These are phyloP conservation scores for Dorcus hopei DNA, from an alignment of 2,888 invertebrate genomes.

Conservation along the genomic window DNA sequence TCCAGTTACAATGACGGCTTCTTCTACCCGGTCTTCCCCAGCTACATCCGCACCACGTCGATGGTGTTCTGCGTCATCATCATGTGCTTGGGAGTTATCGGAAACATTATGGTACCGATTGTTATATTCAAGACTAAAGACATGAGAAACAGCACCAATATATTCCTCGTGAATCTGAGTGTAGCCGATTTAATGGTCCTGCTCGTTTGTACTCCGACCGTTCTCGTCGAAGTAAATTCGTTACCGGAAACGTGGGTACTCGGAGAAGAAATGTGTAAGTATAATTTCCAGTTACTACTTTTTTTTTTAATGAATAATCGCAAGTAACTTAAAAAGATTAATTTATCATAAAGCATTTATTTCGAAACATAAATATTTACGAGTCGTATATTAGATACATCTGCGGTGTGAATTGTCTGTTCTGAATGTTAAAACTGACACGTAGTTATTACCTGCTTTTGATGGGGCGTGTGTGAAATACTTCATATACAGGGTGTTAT, in stretches of 20 bases:
- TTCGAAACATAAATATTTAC: too few relatives aligned
- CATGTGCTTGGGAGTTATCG: slow-evolving; percentile 85
- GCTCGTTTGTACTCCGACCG: slow-evolving; percentile 88
- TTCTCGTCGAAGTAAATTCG: slow-evolving; percentile 89
- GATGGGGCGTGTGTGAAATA: too few relatives aligned
- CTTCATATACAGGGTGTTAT: too few relatives aligned
- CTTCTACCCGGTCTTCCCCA: slow-evolving; percentile 59
- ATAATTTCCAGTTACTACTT: background rate
- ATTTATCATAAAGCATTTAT: too few relatives aligned
- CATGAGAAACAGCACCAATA: slow-evolving; percentile 93
- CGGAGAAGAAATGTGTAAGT: slow-evolving; percentile 90
- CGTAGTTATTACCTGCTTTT: too few relatives aligned
- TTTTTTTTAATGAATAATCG: too few relatives aligned
- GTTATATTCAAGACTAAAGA: slow-evolving; percentile 90
- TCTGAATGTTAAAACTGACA: too few relatives aligned
- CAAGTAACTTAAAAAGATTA: too few relatives aligned
- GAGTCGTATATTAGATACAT: too few relatives aligned
- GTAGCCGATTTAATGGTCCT: slow-evolving; percentile 90
- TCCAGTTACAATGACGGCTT: slow-evolving; percentile 22
- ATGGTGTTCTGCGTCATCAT: slow-evolving; percentile 86
- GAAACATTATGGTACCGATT: slow-evolving; percentile 90
- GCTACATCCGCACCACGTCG: slow-evolving; percentile 83
- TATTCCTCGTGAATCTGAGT: slow-evolving; percentile 90
- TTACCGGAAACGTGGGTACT: slow-evolving; percentile 90
- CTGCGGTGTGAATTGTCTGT: too few relatives aligned